Evolutionary conservation across 2,797 vertebrate species (phyloP).

Genomic region (Meda fulgida): DNA sequence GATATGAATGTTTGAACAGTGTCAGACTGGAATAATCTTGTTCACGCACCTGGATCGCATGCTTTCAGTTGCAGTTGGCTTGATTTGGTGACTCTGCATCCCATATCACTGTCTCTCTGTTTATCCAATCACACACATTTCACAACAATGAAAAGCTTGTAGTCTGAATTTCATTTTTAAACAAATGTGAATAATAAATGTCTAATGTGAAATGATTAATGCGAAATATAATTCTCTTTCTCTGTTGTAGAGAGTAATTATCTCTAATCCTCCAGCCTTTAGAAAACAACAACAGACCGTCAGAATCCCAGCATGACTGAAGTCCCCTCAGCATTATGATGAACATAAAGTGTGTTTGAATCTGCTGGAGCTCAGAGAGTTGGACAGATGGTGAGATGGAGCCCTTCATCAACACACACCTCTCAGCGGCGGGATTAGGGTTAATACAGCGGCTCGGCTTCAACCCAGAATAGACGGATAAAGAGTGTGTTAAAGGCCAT

Average conservation of each 20-base stretch:
- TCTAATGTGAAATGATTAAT: too few relatives aligned
- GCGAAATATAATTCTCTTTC: background rate
- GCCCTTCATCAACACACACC: slow-evolving; percentile 67
- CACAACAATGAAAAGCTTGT: too few relatives aligned
- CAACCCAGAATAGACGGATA: slow-evolving; percentile 67
- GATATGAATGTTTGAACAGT: background rate
- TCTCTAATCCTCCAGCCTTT: background rate
- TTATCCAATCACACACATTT: slow-evolving; percentile 32
- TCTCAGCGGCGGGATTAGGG: slow-evolving; percentile 79
- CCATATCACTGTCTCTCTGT: slow-evolving; percentile 78
- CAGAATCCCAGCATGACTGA: slow-evolving; percentile 11
- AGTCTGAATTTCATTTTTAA: background rate
- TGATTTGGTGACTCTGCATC: slow-evolving; percentile 79
- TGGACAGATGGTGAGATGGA: background rate
- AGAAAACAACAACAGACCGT: slow-evolving; percentile 18
- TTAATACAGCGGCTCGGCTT: slow-evolving; percentile 71
- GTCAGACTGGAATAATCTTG: background rate
- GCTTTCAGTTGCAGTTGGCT: slow-evolving; percentile 71
- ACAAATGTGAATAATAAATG: too few relatives aligned
- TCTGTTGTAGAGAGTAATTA: background rate
- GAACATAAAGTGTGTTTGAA: background rate
- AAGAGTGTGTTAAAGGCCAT: slow-evolving; percentile 69
- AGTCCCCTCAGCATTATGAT: too few relatives aligned
- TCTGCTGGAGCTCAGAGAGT: too few relatives aligned
- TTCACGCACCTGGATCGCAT: slow-evolving; percentile 75